Evolutionary conservation across 2,113 vertebrate genomes (phyloP).

Genomic region (Anguilla rostrata): DNA sequence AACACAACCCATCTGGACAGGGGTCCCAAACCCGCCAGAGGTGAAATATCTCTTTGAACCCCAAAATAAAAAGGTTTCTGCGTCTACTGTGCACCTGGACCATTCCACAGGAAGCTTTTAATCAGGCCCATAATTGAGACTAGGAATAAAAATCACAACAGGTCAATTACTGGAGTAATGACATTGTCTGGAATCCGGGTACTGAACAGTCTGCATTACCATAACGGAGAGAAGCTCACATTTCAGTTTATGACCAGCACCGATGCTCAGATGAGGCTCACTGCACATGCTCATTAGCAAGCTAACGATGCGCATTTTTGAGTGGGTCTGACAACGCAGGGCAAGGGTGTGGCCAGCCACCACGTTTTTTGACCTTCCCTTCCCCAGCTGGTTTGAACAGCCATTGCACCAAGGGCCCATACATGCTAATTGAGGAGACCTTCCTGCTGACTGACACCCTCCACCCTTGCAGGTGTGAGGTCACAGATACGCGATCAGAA

Average conservation of each 20-base stretch:
- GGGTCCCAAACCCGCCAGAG: constrained; percentile 13
- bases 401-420: neutral
- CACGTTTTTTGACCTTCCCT: neutral
- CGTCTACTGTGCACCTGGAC: neutral
- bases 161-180: neutral
- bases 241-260: neutral
- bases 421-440: neutral
- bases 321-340: neutral
- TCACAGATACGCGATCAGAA: too few relatives aligned
- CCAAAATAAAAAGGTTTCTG: too few relatives aligned
- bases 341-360: neutral
- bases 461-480: too few relatives aligned
- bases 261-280: neutral
- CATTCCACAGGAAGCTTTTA: constrained; percentile 15
- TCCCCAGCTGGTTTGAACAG: neutral
- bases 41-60: neutral
- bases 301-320: neutral
- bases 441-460: too few relatives aligned
- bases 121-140: neutral
- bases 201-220: neutral
- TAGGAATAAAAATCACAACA: neutral
- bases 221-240: neutral
- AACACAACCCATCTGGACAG: constrained; percentile 51
- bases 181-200: neutral
- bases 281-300: neutral